These are phyloP conservation scores for Psittacula cyanocephala DNA, from an alignment of 2,113 vertebrate genomes.

Conservation along the genomic window DNA sequence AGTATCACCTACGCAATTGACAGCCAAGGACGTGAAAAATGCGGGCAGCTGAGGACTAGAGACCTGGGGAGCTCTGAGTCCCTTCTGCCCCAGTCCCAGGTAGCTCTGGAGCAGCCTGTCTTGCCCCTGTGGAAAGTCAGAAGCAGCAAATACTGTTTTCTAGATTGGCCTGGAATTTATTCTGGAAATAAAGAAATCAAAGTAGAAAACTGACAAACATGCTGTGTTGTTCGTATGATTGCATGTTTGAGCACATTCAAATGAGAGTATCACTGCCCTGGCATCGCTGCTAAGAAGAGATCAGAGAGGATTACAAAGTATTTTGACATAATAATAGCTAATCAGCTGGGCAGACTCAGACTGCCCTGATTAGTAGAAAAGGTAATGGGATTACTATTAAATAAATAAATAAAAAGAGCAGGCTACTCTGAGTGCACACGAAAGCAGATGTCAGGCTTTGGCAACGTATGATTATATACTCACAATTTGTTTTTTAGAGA, in stretches of 20 bases:
- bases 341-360: constrained; percentile 36
- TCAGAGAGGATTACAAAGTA: constrained; percentile 46
- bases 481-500: neutral
- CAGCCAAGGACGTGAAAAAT: neutral
- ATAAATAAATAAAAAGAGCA: neutral
- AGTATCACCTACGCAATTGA: rapidly evolving
- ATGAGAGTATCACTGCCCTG: neutral
- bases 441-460: neutral
- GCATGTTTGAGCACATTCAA: neutral
- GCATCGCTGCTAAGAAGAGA: constrained; percentile 25
- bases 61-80: neutral
- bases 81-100: neutral
- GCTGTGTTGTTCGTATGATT: neutral
- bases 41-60: neutral
- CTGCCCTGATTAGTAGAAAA: constrained; percentile 37
- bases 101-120: neutral
- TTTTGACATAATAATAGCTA: constrained; percentile 58
- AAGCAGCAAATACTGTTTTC: neutral
- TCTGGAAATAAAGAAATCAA: neutral
- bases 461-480: neutral
- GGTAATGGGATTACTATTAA: constrained; percentile 29
- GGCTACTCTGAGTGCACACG: neutral
- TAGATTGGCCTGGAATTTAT: neutral
- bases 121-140: neutral
- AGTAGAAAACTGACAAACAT: neutral